Evolutionary conservation across 2,113 vertebrate genomes (phyloP), one percentile per base, ranked within the genome.

Genomic region (Mesitornis unicolor): DNA sequence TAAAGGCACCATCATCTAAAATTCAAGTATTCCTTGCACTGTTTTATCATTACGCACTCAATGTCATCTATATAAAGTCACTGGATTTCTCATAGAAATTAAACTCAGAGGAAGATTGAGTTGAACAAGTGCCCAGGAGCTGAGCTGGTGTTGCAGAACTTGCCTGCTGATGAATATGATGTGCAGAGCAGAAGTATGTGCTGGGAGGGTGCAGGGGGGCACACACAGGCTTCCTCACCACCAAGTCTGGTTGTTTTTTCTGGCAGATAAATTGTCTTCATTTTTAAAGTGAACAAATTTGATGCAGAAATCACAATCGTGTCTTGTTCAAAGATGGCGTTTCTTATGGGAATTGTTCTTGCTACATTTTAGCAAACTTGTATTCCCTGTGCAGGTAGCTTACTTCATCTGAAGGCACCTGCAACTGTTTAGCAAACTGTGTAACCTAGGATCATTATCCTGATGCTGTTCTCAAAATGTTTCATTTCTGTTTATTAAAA

Each of bases 51-150:
- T 77, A 42, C 1, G 5, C 47, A 31, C 13, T 14, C 61, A 61
- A 1, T 89, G 63, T 73, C 28, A 38, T 76, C 69, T 89, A 2
- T 87, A n/a, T 28, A 40, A 89, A 94, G 74, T 38, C 28, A 12
- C 22, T 79, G 16, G 28, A 28, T 96, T 96, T 92, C 64, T 95
- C 51, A 11, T 3, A 79, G 60, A 79, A 91, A 76, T 95, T 81
- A 74, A 81, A 78, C 57, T 88, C 31, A 24, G 47, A 85, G 54
- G 89, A 85, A 84, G 91, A 85, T 36, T 61, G 69, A 74, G n/a
- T 84, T 91, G 68, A 88, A 61, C 31, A 40, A 53, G 38, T 54
- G 61, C 84, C 50, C 74, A 47, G 85, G 68, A 89, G 61, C 43
- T 88, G 80, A 71, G 65, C 16, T 22, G 42, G 86, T 68, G 54